Evolutionary conservation across 2,797 vertebrate species (phyloP), one percentile per base, ranked within the genome.

Genomic region (Lacerta bilineata): DNA sequence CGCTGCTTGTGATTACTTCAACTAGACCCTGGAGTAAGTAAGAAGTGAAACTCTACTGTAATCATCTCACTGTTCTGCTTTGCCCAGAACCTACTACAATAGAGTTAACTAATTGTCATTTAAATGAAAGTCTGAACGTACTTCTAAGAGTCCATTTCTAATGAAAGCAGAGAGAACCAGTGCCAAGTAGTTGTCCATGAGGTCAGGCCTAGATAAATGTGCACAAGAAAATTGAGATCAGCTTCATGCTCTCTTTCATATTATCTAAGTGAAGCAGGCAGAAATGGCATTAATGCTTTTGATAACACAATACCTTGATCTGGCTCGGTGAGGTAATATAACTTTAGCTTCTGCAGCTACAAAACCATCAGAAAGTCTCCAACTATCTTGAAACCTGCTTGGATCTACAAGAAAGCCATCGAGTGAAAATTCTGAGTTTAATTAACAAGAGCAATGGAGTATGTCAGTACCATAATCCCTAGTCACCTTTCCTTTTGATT

Each of bases 171-270:
- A 99, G 18, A 99, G 98, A 91, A 99, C 97, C 95, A 99, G 97
- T 43, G 98, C 98, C 95, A 99, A 97, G 86, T 99, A 99, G 96
- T 99, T 99, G 97, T 99, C 99, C 98, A 99, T 99, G 91, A 99
- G 97, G 95, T 99, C 99, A 92, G 99, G 98, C 90, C 99, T 99
- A 93, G 85, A 91, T 91, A 94, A 69, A 91, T 88, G 89, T 25
- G 84, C 0, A 88, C 59, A 74, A 72, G 74, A 72, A 46, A 50
- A 89, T 1, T 0, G 93, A 50, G 80, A 89, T 90, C 0, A 76
- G 10, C 80, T 94, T 93, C 93, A 87, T 17, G 55, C 6, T 8
- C 4, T 17, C 18, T 79, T 88, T 86, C 15, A 84, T 36, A 87
- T 74, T 8, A 87, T 0, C 8, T 79, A 2, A 18, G n/a, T 10